These are phyloP conservation scores for Tipula helvola DNA, from an alignment of 2,888 invertebrate genomes.

Conservation along the genomic window DNA sequence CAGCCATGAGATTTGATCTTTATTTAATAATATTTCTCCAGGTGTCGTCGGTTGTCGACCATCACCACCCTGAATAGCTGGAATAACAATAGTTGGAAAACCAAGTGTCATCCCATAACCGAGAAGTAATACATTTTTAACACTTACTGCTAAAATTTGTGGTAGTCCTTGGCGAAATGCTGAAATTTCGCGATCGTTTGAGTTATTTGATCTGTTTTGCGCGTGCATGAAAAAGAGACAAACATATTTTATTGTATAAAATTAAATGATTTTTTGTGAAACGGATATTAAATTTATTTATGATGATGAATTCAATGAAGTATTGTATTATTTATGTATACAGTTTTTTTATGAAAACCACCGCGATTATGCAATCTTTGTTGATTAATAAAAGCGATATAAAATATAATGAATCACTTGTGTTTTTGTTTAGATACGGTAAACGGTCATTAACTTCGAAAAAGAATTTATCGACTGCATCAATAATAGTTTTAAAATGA, in stretches of 20 bases:
- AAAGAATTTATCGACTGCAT: too few species aligned
- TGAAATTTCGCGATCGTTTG: conserved; percentile 23
- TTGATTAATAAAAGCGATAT: too few species aligned
- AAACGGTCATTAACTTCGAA: too few species aligned
- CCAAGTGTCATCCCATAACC: conserved; percentile 72
- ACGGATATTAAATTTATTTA: background rate
- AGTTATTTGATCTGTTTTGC: background rate
- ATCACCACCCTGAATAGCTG: conserved; percentile 47
- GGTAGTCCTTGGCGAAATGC: conserved; percentile 49
- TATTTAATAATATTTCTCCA: conserved; percentile 40
- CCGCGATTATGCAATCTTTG: too few species aligned
- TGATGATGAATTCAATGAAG: too few species aligned
- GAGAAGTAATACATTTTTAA: conserved; percentile 64
- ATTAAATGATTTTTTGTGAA: too few species aligned
- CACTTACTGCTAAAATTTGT: conserved; percentile 64
- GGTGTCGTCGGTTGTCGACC: conserved; percentile 27
- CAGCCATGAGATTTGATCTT: conserved; percentile 61
- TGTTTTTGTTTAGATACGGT: too few species aligned
- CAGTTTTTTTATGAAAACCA: too few species aligned
- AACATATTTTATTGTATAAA: background rate
- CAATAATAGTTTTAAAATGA: too few species aligned
- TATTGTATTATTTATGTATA: too few species aligned
- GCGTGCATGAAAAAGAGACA: background rate
- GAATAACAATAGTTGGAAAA: conserved; percentile 69
- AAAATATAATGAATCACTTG: too few species aligned